Evolutionary conservation across 2,888 invertebrate genomes (phyloP).

Genomic region (Campoletis raptor): DNA sequence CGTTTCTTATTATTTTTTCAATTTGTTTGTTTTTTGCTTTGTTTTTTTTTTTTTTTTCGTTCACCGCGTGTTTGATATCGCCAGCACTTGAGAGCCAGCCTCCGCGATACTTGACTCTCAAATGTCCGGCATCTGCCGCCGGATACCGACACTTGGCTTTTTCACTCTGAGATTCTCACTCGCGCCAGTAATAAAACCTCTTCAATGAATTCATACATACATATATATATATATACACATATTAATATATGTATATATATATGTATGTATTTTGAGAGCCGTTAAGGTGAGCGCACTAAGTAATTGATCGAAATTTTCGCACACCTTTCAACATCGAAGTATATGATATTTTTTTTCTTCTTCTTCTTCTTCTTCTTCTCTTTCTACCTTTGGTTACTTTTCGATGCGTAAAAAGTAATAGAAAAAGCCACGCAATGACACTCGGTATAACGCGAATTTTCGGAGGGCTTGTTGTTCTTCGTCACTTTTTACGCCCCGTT

Average conservation of each 20-base stretch:
- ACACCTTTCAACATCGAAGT: neutral
- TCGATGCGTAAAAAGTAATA: slow-evolving; percentile 16
- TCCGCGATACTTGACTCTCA: slow-evolving; percentile 42
- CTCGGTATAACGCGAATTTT: slow-evolving; percentile 9
- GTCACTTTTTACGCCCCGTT: slow-evolving; percentile 62
- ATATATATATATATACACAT: slow-evolving; percentile 12
- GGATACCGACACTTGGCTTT: slow-evolving; percentile 66
- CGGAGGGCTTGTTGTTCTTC: neutral
- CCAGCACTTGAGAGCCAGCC: slow-evolving; percentile 43
- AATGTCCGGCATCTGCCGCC: slow-evolving; percentile 64
- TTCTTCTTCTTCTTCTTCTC: neutral
- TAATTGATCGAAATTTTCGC: slow-evolving; percentile 15
- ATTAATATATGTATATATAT: slow-evolving; percentile 10
- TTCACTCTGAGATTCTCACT: slow-evolving; percentile 22
- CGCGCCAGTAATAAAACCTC: neutral
- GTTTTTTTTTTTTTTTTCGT: neutral
- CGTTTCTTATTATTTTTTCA: slow-evolving; percentile 2
- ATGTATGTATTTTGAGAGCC: neutral
- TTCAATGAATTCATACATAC: neutral
- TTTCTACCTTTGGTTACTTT: neutral
- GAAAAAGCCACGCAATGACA: slow-evolving; percentile 8
- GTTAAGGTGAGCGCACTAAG: slow-evolving; percentile 5
- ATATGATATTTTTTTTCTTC: slow-evolving; percentile 1
- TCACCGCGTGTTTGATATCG: slow-evolving; percentile 16
- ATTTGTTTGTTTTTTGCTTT: neutral